Conservation (phyloP, 2,113 vertebrate genomes). For the Murina feae region DNA sequence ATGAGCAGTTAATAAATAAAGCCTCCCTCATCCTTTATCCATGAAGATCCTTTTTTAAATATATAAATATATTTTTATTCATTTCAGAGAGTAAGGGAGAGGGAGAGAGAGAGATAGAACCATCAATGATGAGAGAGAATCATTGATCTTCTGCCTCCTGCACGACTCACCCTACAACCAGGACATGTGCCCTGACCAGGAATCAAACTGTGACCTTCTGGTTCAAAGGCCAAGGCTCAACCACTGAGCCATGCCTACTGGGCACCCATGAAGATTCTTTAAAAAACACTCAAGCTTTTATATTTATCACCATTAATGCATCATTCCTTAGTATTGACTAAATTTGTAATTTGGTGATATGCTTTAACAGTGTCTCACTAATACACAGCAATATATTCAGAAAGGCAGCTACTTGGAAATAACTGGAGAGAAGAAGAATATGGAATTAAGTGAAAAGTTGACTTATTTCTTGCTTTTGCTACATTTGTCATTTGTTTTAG, state of each 20-base stretch:
- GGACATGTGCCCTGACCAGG: no score
- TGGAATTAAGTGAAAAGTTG: neutral
- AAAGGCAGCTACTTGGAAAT: neutral
- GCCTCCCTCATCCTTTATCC: neutral
- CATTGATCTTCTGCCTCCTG: no score
- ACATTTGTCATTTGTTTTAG: neutral
- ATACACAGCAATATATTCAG: neutral
- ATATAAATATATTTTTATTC: no score
- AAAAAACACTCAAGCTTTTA: neutral
- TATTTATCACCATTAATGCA: conserved; percentile 12
- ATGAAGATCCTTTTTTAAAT: neutral
- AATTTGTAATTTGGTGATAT: conserved; percentile 34
- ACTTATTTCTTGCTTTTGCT: neutral
- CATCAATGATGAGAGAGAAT: no score
- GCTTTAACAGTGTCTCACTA: conserved; percentile 18
- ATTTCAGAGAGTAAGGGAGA: no score
- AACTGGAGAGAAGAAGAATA: neutral
- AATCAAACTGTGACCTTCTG: no score
- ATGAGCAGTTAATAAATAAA: neutral
- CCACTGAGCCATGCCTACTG: no score
- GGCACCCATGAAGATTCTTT: neutral
- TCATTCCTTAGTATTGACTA: conserved; percentile 6
- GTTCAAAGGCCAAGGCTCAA: no score
- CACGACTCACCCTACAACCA: no score
- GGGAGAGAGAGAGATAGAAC: no score